Conservation (phyloP, 2,113 vertebrate species). For the Myrmecobius fasciatus region DNA sequence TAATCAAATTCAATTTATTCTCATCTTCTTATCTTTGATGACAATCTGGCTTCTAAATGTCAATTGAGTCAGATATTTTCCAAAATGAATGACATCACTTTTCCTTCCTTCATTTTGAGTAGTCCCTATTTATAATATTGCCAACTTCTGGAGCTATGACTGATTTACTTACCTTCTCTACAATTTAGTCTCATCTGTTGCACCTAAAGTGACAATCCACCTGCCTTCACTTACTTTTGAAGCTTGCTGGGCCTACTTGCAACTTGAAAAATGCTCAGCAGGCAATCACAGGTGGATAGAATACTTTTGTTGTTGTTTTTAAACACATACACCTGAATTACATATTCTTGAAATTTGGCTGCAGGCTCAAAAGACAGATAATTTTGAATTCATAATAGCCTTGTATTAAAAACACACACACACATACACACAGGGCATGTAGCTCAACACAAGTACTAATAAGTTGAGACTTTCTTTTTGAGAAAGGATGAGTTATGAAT, state of each 20-base stretch:
- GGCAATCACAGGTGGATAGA: constrained; percentile 30
- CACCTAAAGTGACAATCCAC: constrained; percentile 7
- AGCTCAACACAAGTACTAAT: not conserved
- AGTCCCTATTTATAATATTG: not conserved
- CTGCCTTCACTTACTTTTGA: constrained; percentile 37
- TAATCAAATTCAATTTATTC: not conserved
- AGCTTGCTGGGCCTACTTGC: constrained; percentile 34
- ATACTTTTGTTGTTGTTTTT: constrained; percentile 48
- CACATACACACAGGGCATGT: not conserved
- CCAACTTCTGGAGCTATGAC: not conserved
- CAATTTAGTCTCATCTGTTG: not conserved
- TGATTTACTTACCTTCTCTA: not conserved
- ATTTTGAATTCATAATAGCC: constrained; percentile 30
- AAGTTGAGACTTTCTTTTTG: not conserved
- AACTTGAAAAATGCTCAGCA: constrained; percentile 47
- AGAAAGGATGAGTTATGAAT: not conserved
- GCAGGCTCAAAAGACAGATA: constrained; percentile 23
- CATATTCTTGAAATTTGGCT: constrained; percentile 39
- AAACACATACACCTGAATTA: constrained; percentile 51
- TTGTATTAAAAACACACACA: not conserved
- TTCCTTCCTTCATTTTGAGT: not conserved
- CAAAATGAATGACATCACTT: no score
- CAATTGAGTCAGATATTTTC: not conserved
- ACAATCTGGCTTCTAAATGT: not conserved
- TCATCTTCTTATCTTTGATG: not conserved